phyloP scores from a whole-genome alignment of 2,888 invertebrate species.

The Euspilapteryx auroguttella region DNA sequence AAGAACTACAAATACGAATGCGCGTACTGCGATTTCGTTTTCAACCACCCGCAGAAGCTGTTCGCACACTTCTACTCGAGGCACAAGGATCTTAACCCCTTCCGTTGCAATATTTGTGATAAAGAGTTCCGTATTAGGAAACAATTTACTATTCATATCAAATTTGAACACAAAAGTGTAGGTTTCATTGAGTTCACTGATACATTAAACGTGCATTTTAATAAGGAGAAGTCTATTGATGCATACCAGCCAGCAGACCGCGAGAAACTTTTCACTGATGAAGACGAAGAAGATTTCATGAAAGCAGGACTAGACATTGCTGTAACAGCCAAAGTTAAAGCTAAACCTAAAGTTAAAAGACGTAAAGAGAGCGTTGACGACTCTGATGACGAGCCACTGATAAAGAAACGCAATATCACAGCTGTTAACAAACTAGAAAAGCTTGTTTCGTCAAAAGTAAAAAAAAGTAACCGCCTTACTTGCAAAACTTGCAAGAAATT shows the following conservation, averaged over 20 bases:
- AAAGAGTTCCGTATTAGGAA: conserved; percentile 25
- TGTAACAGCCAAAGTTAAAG: conserved; percentile 9
- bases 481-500: conserved; percentile 31
- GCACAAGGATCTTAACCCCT: conserved; percentile 31
- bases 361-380: conserved; percentile 10
- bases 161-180: conserved; percentile 26
- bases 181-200: conserved; percentile 41
- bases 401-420: conserved; percentile 10
- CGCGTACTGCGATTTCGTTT: conserved; percentile 20
- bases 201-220: conserved; percentile 33
- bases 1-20: conserved; percentile 38
- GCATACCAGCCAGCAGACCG: conserved; percentile 15
- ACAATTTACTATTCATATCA: conserved; percentile 36
- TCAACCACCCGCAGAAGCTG: conserved; percentile 32
- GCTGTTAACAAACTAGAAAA: not conserved
- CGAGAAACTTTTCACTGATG: conserved; percentile 1
- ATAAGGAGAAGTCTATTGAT: conserved; percentile 24
- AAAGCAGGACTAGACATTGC: not conserved
- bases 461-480: conserved; percentile 20
- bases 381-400: conserved; percentile 25
- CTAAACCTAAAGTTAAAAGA: conserved; percentile 13
- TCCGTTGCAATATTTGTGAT: conserved; percentile 34
- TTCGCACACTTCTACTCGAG: conserved; percentile 30
- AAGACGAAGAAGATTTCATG: conserved; percentile 1
- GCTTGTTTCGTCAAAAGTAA: conserved; percentile 7